Percentiles rank a stretch among this genome's conserved stretches.
Evolutionary conservation across 2,797 vertebrate species (phyloP).

Genomic region (Pithecia hirsuta): DNA sequence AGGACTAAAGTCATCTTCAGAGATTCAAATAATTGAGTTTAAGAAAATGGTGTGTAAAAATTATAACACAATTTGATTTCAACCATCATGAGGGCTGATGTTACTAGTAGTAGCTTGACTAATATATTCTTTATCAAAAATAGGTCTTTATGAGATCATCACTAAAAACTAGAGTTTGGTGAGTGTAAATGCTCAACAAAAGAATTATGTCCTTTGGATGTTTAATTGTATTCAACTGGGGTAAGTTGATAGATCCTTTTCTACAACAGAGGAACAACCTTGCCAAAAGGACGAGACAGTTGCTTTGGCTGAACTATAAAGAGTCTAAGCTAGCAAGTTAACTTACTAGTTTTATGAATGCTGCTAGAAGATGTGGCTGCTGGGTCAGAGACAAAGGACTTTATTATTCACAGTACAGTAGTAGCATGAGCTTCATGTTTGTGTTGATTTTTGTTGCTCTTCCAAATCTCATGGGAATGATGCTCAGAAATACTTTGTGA

Average conservation of each 20-base stretch:
- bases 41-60: slow-evolving; percentile 21
- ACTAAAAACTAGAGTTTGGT: background rate
- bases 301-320: background rate
- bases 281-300: background rate
- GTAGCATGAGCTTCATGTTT: background rate
- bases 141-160: background rate
- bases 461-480: background rate
- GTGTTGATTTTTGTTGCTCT: background rate
- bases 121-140: background rate
- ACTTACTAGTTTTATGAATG: background rate
- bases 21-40: background rate
- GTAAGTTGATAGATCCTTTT: background rate
- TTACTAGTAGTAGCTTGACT: background rate
- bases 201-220: background rate
- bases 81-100: background rate
- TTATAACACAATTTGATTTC: background rate
- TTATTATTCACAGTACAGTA: background rate
- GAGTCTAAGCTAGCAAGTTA: background rate
- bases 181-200: background rate
- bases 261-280: background rate
- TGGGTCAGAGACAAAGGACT: background rate
- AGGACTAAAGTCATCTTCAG: background rate
- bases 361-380: background rate
- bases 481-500: background rate
- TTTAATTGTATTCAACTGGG: background rate